Conservation (phyloP, 2,797 vertebrate genomes). For the Sylvia borin region DNA sequence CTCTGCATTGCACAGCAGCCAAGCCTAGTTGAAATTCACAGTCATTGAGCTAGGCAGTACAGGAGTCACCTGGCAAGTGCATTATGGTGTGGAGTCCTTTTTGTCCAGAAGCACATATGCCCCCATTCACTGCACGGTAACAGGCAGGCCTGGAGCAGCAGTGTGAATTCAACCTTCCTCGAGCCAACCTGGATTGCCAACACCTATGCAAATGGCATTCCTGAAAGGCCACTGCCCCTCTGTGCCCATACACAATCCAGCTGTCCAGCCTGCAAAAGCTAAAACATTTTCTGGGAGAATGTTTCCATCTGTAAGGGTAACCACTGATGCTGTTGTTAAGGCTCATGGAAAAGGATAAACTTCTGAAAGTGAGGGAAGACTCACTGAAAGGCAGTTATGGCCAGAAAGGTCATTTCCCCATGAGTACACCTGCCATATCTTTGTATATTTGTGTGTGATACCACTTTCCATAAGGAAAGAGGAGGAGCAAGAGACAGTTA, state of each 20-base stretch:
- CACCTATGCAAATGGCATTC: neutral
- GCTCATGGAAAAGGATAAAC: neutral
- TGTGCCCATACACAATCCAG: neutral
- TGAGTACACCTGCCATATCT: neutral
- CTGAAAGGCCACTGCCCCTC: neutral
- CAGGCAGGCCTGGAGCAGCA: rapidly evolving
- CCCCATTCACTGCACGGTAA: neutral
- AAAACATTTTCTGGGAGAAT: neutral
- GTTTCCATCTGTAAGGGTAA: neutral
- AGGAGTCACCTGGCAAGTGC: neutral
- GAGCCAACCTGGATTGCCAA: neutral
- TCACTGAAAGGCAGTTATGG: neutral
- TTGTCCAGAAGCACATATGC: neutral
- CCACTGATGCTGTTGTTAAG: rapidly evolving
- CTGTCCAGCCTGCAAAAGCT: neutral
- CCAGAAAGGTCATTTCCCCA: neutral
- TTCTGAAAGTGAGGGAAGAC: neutral
- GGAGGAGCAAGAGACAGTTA: neutral
- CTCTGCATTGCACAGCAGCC: neutral
- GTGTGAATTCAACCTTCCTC: neutral
- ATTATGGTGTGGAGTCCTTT: neutral
- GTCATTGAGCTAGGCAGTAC: neutral
- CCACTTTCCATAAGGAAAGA: neutral
- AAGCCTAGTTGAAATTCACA: neutral
- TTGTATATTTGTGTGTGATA: neutral